These are phyloP conservation scores for Zaprionus capensis DNA, from an alignment of 1,140 invertebrate species.

Conservation along the genomic window DNA sequence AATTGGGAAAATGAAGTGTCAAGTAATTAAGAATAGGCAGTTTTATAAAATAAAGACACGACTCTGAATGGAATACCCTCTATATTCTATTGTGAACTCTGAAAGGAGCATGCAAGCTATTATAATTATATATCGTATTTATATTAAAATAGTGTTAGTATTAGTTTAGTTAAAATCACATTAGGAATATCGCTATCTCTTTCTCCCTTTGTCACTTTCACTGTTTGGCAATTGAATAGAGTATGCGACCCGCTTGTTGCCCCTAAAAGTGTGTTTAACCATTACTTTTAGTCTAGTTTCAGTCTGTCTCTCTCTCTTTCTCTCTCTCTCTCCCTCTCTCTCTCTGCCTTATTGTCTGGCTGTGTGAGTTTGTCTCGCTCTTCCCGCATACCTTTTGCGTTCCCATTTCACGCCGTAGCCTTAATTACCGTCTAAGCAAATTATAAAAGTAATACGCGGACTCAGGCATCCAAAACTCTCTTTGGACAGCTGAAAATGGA, in stretches of 20 bases:
- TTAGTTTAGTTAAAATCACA: no score
- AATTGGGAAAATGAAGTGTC: no score
- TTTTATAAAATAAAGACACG: no score
- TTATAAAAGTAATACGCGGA: conserved; percentile 3
- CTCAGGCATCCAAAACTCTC: neutral
- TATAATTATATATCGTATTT: no score
- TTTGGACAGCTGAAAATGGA: conserved; percentile 55
- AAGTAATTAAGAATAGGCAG: no score
- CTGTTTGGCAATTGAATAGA: neutral
- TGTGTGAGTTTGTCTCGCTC: neutral
- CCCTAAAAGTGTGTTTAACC: neutral
- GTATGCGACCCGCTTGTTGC: neutral
- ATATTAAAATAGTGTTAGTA: no score
- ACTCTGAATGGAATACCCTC: no score
- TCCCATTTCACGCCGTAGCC: neutral
- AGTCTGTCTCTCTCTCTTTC: neutral
- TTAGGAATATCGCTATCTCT: neutral
- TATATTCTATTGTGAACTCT: no score
- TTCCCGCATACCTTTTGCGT: neutral
- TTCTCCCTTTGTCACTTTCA: neutral
- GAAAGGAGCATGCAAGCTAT: no score
- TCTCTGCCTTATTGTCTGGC: neutral
- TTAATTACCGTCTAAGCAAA: conserved; percentile 7
- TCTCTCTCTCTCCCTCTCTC: neutral
- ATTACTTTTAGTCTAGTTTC: neutral